A percentile compares a stretch with the other conserved stretches of the same genome.
phyloP scores from a whole-genome alignment of 2,888 invertebrate genomes.

The Tipula helvola region DNA sequence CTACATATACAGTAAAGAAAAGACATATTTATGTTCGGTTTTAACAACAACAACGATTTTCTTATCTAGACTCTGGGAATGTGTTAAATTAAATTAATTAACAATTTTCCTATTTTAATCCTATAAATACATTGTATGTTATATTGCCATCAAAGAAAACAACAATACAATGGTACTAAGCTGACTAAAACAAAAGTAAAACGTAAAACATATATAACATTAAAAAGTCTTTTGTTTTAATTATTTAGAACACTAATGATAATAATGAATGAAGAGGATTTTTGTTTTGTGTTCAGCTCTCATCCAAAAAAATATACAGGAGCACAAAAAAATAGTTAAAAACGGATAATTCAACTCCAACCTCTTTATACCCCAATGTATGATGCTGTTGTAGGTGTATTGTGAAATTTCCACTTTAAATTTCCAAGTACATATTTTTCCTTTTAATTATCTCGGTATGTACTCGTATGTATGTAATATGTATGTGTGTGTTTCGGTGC shows the following conservation, averaged over 20 bases:
- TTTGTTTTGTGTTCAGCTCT: background rate
- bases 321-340: background rate
- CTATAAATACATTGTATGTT: background rate
- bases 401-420: background rate
- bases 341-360: background rate
- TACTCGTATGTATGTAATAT: background rate
- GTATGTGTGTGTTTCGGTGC: background rate
- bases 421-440: background rate
- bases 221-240: background rate
- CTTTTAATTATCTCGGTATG: background rate
- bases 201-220: background rate
- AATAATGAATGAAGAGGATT: background rate
- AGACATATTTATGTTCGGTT: background rate
- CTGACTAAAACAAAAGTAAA: background rate
- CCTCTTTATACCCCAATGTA: background rate
- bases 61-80: background rate
- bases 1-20: too few relatives aligned
- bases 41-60: background rate
- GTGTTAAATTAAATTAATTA: background rate
- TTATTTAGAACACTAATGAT: background rate
- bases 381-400: background rate
- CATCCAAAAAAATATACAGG: background rate
- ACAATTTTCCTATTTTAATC: background rate
- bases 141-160: background rate
- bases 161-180: background rate